phyloP scores from a whole-genome alignment of 2,113 vertebrate species.

The pig (Sus scrofa) region DNA sequence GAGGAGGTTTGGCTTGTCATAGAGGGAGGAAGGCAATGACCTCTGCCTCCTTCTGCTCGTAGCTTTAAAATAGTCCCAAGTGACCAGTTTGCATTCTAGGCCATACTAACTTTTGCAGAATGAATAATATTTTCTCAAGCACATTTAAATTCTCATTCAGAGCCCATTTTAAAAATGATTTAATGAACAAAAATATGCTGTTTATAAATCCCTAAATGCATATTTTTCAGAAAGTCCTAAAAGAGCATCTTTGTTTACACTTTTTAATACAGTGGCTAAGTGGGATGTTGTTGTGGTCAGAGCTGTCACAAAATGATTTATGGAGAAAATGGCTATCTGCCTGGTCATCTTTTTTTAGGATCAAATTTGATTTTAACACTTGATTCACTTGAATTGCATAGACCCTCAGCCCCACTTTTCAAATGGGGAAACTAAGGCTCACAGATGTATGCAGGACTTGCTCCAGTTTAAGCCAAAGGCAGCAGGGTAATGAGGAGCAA shows the following conservation, averaged over 20 bases:
- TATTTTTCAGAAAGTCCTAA: slow-evolving; percentile 69
- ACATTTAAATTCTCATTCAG: slow-evolving; percentile 76
- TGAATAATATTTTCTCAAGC: slow-evolving; percentile 84
- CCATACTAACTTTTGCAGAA: slow-evolving; percentile 73
- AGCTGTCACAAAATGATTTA: slow-evolving; percentile 68
- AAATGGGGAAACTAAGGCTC: not conserved
- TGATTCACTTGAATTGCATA: slow-evolving; percentile 54
- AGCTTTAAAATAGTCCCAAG: slow-evolving; percentile 68
- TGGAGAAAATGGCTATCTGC: slow-evolving; percentile 51
- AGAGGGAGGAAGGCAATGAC: slow-evolving; percentile 46
- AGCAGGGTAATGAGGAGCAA: not conserved
- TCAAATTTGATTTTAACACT: slow-evolving; percentile 46
- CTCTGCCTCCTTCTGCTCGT: slow-evolving; percentile 46
- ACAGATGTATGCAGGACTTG: not conserved
- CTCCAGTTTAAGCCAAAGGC: not conserved
- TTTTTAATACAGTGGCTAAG: slow-evolving; percentile 64
- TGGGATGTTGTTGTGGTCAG: slow-evolving; percentile 33
- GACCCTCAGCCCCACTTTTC: slow-evolving; percentile 2
- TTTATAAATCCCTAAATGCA: slow-evolving; percentile 77
- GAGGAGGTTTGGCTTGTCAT: not conserved
- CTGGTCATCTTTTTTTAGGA: slow-evolving; percentile 28
- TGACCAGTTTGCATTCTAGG: slow-evolving; percentile 71
- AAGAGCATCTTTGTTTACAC: slow-evolving; percentile 71
- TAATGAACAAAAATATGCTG: slow-evolving; percentile 75
- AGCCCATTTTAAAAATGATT: slow-evolving; percentile 77